Evolutionary conservation across 2,888 invertebrate species (phyloP).

Genomic region (Serripes groenlandicus): DNA sequence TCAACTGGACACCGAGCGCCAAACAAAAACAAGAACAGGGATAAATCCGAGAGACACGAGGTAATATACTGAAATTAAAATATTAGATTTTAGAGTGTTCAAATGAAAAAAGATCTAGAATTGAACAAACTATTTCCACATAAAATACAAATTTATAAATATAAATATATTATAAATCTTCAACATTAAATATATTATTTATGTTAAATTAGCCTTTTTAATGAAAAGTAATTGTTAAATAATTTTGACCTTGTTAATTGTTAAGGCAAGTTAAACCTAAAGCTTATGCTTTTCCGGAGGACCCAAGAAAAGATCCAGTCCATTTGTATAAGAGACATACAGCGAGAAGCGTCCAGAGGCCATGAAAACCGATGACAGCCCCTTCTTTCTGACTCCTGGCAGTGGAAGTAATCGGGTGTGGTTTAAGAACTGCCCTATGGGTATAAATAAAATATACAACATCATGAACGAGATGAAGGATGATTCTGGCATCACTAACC

Average conservation of each 20-base stretch:
- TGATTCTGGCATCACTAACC: constrained; percentile 30
- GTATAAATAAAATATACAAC: constrained; percentile 39
- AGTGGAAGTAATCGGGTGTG: not conserved
- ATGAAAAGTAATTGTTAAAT: too few relatives aligned
- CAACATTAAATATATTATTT: too few relatives aligned
- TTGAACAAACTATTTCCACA: too few relatives aligned
- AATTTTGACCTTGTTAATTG: too few relatives aligned
- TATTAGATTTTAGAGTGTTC: too few relatives aligned
- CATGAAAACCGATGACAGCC: constrained; percentile 10
- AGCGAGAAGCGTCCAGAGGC: constrained; percentile 10
- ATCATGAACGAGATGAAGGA: constrained; percentile 42
- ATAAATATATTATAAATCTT: too few relatives aligned
- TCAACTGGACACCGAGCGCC: constrained; percentile 29
- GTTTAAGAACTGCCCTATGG: constrained; percentile 32
- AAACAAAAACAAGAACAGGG: constrained; percentile 51
- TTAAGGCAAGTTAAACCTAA: constrained; percentile 1
- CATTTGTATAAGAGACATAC: constrained; percentile 29
- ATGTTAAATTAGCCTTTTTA: too few relatives aligned
- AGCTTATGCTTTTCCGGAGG: not conserved
- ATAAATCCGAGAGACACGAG: constrained; percentile 34
- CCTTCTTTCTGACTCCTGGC: constrained; percentile 25
- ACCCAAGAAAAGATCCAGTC: constrained; percentile 19
- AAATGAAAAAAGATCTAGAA: too few relatives aligned
- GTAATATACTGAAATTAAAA: constrained; percentile 8
- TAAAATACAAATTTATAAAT: too few relatives aligned